phyloP scores from a whole-genome alignment of 2,797 vertebrate species.

The Sardinella longiceps region DNA sequence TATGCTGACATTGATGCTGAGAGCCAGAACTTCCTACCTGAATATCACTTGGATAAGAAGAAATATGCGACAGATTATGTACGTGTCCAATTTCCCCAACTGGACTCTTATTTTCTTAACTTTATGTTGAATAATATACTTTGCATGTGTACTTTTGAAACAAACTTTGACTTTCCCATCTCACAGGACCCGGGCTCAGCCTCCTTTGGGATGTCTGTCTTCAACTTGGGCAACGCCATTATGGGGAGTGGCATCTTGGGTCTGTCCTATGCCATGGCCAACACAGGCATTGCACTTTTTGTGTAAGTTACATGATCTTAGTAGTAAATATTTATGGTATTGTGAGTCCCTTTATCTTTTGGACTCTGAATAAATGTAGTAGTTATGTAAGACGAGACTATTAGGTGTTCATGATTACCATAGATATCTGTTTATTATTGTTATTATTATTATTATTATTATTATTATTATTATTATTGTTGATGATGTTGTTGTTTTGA shows the following conservation, averaged over 20 bases:
- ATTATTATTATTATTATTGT: no score
- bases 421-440: neutral
- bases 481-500: no score
- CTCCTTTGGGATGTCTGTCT: conserved; percentile 98
- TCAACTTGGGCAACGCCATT: conserved; percentile 98
- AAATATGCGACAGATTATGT: conserved; percentile 97
- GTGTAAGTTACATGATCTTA: conserved; percentile 82
- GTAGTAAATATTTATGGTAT: neutral
- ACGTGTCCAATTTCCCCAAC: conserved; percentile 65
- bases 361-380: neutral
- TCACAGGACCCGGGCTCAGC: conserved; percentile 88
- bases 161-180: conserved; percentile 46
- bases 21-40: conserved; percentile 92
- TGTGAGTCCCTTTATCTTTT: neutral
- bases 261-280: conserved; percentile 98
- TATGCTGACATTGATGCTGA: conserved; percentile 87
- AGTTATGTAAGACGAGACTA: neutral
- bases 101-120: neutral
- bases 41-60: conserved; percentile 86
- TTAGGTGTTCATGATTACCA: neutral
- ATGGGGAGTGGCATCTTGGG: conserved; percentile 99
- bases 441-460: no score
- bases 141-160: conserved; percentile 61
- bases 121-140: neutral
- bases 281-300: conserved; percentile 97